Evolutionary conservation across 2,888 invertebrate species (phyloP), one percentile per base, ranked within the genome.

Genomic region (Phasia obesa): DNA sequence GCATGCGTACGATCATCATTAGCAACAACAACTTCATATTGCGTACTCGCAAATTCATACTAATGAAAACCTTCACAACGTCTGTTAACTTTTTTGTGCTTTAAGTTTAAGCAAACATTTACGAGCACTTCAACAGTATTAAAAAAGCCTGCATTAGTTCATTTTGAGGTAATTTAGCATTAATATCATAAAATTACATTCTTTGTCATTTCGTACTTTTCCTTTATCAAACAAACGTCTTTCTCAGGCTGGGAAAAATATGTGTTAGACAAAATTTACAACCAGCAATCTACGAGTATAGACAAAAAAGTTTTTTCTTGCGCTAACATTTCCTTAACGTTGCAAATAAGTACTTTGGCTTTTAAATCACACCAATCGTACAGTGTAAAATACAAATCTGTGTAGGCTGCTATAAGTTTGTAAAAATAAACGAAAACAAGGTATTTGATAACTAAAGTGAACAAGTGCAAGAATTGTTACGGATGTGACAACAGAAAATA

Each of bases 91-190:
- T 0, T 17, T 44, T 55, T 38, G n/a, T 51, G 6, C 2, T 42
- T 19, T n/a, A 53, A 51, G 6, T 65, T 51, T 64, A 47, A n/a
- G 44, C 21, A 74, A 31, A 47, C 57, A 59, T 75, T 75, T 65
- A 49, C 27, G n/a, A 57, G 47, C 55, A 44, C 42, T 57, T 74
- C 64, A 57, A n/a, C 13, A 70, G 47, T 51, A 75, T 51, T 69
- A 77, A 73, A n/a, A n/a, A 19, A 19, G 60, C 31, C 51, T 25
- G 51, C 70, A 65, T 82, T 69, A 82, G 74, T 82, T 77, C 69
- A 82, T 53, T 74, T 74, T 64, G 65, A 82, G 78, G 74, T 78
- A 82, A 78, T 82, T 64, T 69, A 77, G 25, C 77, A 77, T 74
- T 64, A 73, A 77, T 74, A 74, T 78, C 74, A 74, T 82, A 82